Evolutionary conservation across 2,113 vertebrate genomes (phyloP).

Genomic region (Propithecus coquereli): DNA sequence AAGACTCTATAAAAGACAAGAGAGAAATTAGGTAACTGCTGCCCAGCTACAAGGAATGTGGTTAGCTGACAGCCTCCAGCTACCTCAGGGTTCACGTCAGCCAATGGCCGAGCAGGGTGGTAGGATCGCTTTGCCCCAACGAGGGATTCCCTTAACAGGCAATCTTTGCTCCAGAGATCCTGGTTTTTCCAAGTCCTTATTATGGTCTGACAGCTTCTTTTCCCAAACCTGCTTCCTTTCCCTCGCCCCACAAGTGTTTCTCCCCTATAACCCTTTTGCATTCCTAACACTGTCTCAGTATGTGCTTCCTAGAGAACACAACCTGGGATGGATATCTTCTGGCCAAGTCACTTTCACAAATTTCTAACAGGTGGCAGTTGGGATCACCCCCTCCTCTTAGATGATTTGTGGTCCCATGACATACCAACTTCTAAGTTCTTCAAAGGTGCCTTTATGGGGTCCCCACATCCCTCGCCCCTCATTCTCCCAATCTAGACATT

Average conservation of each 20-base stretch:
- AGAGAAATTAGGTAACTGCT: neutral
- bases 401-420: neutral
- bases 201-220: neutral
- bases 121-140: neutral
- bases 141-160: neutral
- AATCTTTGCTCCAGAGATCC: neutral
- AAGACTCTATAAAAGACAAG: neutral
- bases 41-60: neutral
- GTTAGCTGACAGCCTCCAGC: neutral
- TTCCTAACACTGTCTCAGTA: neutral
- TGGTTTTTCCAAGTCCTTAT: neutral
- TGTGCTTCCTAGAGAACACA: neutral
- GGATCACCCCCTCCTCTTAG: neutral
- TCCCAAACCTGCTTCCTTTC: neutral
- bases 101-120: neutral
- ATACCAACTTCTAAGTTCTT: neutral
- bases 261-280: neutral
- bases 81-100: neutral
- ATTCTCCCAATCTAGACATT: neutral
- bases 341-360: neutral
- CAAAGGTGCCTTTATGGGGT: neutral
- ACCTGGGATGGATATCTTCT: neutral
- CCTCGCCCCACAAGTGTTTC: neutral
- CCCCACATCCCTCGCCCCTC: neutral
- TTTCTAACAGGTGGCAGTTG: neutral